Evolutionary conservation across 2,888 invertebrate species (phyloP).

Genomic region (Eubasilissa splendida): DNA sequence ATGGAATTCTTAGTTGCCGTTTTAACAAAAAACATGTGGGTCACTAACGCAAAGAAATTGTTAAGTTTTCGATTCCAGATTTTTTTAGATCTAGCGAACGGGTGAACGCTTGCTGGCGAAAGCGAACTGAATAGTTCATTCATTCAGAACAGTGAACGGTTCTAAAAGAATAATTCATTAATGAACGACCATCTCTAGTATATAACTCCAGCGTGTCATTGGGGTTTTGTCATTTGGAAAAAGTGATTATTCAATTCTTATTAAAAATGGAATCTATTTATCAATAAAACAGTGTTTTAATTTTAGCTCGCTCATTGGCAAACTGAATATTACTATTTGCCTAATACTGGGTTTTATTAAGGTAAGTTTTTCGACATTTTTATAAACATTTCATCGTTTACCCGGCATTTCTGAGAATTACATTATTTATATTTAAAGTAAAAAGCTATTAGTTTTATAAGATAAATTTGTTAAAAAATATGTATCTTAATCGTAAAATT

Average conservation of each 20-base stretch:
- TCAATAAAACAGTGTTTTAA: slow-evolving; percentile 8
- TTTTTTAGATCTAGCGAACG: no score
- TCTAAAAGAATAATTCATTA: no score
- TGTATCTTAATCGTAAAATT: no score
- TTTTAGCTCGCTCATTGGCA: background rate
- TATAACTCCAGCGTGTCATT: slow-evolving; percentile 39
- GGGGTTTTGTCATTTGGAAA: slow-evolving; percentile 33
- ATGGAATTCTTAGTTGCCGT: no score
- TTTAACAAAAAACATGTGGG: no score
- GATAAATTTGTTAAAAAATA: no score
- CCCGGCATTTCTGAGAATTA: background rate
- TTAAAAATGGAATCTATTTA: background rate
- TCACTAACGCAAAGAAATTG: no score
- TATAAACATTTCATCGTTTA: background rate
- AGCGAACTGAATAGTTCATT: no score
- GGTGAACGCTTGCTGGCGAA: no score
- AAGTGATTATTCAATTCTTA: background rate
- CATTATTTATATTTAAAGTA: background rate
- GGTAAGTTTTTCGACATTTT: slow-evolving; percentile 18
- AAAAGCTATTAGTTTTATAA: no score
- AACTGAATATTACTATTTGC: slow-evolving; percentile 2
- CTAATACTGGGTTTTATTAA: background rate
- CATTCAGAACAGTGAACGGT: no score
- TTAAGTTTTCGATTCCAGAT: no score
- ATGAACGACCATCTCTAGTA: background rate